phyloP scores from a whole-genome alignment of 2,888 invertebrate species.

The Erebia palarica region DNA sequence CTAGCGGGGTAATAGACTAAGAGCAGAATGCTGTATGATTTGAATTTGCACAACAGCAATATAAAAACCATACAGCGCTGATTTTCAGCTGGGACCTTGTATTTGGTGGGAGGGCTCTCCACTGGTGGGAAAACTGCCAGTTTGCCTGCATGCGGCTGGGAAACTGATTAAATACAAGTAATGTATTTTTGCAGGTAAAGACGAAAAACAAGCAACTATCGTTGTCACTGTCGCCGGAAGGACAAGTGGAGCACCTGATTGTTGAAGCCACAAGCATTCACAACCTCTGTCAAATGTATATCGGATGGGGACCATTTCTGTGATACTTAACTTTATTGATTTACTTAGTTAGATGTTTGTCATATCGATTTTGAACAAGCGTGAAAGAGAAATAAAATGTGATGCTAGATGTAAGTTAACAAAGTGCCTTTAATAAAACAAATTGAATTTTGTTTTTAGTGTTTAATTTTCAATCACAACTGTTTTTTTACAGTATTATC shows the following conservation, averaged over 20 bases:
- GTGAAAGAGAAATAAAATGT: background rate
- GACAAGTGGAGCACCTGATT: slow-evolving; percentile 96
- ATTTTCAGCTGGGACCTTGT: no score
- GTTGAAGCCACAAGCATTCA: slow-evolving; percentile 93
- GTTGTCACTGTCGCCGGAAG: slow-evolving; percentile 93
- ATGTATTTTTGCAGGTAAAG: slow-evolving; percentile 73
- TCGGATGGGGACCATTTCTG: slow-evolving; percentile 97
- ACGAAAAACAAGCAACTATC: slow-evolving; percentile 83
- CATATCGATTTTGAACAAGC: background rate
- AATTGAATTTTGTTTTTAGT: background rate
- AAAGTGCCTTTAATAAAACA: slow-evolving; percentile 1
- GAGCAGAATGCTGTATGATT: no score
- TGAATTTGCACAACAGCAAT: no score
- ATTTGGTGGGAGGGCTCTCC: no score
- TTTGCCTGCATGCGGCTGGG: no score
- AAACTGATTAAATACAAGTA: background rate
- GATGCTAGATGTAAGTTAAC: background rate
- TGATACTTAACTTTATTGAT: slow-evolving; percentile 52
- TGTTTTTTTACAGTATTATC: no score
- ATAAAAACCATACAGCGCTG: no score
- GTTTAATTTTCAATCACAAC: background rate
- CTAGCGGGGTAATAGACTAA: no score
- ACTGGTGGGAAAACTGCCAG: no score
- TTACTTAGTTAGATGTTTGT: no score
- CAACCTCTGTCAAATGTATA: slow-evolving; percentile 97